Conservation (phyloP, 2,888 invertebrate species). For the Agriotes lineatus region DNA sequence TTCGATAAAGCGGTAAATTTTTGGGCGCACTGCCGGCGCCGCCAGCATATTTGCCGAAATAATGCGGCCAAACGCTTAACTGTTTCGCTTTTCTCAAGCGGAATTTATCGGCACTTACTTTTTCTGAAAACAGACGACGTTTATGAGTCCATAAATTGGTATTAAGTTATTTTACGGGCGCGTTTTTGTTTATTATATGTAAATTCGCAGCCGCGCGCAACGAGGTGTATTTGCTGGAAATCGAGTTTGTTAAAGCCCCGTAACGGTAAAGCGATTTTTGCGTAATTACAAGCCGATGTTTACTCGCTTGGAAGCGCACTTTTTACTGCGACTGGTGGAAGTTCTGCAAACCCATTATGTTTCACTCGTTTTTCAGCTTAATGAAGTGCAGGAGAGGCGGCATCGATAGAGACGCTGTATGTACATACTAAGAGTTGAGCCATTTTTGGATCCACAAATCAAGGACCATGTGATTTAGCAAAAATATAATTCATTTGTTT, state of each 20-base stretch:
- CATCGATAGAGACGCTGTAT: too few relatives aligned
- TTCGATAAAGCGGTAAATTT: neutral
- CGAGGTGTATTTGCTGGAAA: neutral
- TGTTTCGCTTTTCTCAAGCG: conserved; percentile 6
- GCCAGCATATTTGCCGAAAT: neutral
- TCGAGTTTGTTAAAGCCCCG: neutral
- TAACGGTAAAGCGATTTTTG: conserved; percentile 3
- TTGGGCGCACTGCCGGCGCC: neutral
- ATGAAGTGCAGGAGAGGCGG: too few relatives aligned
- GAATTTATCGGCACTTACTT: conserved; percentile 14
- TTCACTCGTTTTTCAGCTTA: neutral
- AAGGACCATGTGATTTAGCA: too few relatives aligned
- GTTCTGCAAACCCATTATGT: conserved; percentile 13
- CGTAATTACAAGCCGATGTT: neutral
- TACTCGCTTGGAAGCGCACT: neutral
- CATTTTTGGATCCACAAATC: too few relatives aligned
- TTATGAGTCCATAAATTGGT: conserved; percentile 6
- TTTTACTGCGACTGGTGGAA: neutral
- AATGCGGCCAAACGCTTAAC: conserved; percentile 16
- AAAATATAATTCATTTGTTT: too few relatives aligned
- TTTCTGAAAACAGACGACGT: conserved; percentile 9
- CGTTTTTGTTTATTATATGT: conserved; percentile 11
- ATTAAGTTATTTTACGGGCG: conserved; percentile 8
- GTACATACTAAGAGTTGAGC: too few relatives aligned
- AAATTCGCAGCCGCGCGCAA: neutral